phyloP scores from a whole-genome alignment of 2,797 vertebrate genomes.

The Gallinago solitaria region DNA sequence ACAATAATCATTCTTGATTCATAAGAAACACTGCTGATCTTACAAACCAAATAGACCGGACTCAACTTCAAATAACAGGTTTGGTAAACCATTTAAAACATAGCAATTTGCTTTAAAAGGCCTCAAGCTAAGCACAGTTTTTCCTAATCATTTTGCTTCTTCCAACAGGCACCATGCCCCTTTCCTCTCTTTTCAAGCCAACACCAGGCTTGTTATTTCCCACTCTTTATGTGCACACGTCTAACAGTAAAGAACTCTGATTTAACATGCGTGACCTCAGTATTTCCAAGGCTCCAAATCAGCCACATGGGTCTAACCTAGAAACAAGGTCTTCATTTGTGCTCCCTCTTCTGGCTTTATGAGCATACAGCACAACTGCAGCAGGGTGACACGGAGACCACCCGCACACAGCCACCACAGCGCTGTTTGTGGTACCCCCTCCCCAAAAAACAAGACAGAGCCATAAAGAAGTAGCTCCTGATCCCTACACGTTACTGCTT shows the following conservation, averaged over 20 bases:
- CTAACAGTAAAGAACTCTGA: background rate
- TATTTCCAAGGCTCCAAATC: background rate
- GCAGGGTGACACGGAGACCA: background rate
- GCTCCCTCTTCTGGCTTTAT: conserved; percentile 37
- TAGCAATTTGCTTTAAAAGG: background rate
- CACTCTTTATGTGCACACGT: rapidly evolving
- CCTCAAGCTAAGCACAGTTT: background rate
- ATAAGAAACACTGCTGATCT: background rate
- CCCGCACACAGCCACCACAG: rapidly evolving
- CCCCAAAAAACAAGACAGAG: background rate
- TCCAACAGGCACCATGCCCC: background rate
- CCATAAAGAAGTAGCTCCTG: background rate
- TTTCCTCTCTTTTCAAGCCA: background rate
- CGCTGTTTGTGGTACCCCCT: rapidly evolving
- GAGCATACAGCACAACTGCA: background rate
- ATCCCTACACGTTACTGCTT: background rate
- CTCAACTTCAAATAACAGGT: background rate
- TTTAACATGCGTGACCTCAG: background rate
- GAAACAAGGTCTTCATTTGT: background rate
- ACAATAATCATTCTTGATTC: background rate
- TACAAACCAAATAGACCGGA: background rate
- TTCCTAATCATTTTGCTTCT: background rate
- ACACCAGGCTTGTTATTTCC: background rate
- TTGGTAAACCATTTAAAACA: background rate
- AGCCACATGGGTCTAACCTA: background rate